Conservation (phyloP, 2,888 invertebrate species). For the Oxystoma pomonae region DNA sequence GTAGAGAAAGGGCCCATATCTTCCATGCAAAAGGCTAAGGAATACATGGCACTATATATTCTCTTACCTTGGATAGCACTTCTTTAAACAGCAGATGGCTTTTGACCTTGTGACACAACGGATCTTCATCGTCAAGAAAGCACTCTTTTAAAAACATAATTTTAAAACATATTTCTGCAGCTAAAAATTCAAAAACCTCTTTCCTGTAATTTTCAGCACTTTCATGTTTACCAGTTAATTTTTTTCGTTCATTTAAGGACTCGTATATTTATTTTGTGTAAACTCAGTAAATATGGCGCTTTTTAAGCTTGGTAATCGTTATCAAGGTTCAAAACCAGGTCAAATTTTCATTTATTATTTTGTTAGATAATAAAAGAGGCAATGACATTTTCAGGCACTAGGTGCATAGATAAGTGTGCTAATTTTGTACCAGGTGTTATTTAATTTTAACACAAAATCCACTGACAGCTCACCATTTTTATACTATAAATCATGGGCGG, state of each 20-base stretch:
- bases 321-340: not conserved
- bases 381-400: too few relatives aligned
- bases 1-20: too few relatives aligned
- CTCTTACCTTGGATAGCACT: constrained; percentile 20
- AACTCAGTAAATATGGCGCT: not conserved
- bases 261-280: not conserved
- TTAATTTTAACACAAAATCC: too few relatives aligned
- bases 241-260: not conserved
- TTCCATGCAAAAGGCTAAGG: too few relatives aligned
- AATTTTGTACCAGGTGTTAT: too few relatives aligned
- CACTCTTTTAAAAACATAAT: constrained; percentile 24
- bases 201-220: not conserved
- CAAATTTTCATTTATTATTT: not conserved
- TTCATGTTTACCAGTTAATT: too few relatives aligned
- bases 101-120: constrained; percentile 18
- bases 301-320: not conserved
- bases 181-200: not conserved
- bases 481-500: too few relatives aligned
- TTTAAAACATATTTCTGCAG: constrained; percentile 7
- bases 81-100: constrained; percentile 22
- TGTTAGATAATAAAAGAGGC: too few relatives aligned
- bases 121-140: constrained; percentile 26
- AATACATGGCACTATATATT: too few relatives aligned
- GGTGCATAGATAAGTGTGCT: too few relatives aligned
- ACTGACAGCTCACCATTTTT: too few relatives aligned